These are phyloP conservation scores for Drosophila limbata DNA, from an alignment of 2,888 invertebrate genomes.

Conservation along the genomic window DNA sequence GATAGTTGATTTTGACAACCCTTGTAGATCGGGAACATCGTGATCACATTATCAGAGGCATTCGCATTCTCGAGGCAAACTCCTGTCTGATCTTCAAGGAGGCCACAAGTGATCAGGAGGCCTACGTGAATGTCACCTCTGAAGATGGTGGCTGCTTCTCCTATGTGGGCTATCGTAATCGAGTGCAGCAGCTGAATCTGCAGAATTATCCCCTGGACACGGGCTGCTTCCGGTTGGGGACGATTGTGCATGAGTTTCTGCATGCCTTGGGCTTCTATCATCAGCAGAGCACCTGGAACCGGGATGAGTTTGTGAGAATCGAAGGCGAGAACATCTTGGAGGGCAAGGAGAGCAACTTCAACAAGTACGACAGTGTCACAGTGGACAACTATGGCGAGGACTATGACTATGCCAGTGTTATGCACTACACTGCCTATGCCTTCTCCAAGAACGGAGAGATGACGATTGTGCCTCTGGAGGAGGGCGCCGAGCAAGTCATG, in stretches of 20 bases:
- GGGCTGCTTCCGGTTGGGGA: constrained; percentile 85
- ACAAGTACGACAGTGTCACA: constrained; percentile 87
- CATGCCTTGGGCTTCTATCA: constrained; percentile 92
- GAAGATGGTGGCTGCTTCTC: constrained; percentile 90
- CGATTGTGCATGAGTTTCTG: constrained; percentile 91
- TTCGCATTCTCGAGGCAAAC: constrained; percentile 89
- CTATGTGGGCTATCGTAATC: constrained; percentile 88
- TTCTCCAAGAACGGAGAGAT: constrained; percentile 89
- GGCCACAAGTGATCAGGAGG: constrained; percentile 84
- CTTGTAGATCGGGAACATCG: constrained; percentile 86
- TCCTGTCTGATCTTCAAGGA: constrained; percentile 91
- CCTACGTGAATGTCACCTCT: constrained; percentile 77
- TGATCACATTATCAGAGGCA: constrained; percentile 88
- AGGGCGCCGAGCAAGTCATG: constrained; percentile 57
- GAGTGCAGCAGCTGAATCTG: constrained; percentile 83
- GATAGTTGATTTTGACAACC: background rate
- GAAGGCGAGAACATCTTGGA: constrained; percentile 83
- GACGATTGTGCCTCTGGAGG: constrained; percentile 88
- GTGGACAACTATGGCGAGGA: constrained; percentile 88
- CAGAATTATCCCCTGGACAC: constrained; percentile 66
- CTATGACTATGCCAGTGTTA: constrained; percentile 92
- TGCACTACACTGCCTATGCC: constrained; percentile 91
- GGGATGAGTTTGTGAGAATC: constrained; percentile 89
- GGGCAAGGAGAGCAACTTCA: constrained; percentile 89
- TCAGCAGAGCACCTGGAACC: constrained; percentile 91